Conservation (phyloP, 2,888 invertebrate species). For the Gibbula magus region DNA sequence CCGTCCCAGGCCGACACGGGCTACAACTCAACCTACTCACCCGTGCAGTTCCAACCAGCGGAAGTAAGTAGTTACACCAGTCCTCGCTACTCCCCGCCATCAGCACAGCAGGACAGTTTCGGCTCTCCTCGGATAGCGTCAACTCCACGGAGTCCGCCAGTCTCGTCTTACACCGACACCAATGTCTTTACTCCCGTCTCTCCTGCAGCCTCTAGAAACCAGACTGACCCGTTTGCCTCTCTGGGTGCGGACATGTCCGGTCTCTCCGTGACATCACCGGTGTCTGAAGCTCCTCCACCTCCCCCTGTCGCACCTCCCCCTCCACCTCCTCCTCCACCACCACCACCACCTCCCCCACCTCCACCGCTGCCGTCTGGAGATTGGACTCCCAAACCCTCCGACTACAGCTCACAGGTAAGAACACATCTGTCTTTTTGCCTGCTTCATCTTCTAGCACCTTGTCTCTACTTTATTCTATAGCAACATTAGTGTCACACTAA, state of each 20-base stretch:
- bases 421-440: too few relatives aligned
- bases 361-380: slow-evolving; percentile 7
- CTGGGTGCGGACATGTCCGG: slow-evolving; percentile 22
- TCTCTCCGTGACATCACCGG: slow-evolving; percentile 18
- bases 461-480: background rate
- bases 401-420: slow-evolving; percentile 4
- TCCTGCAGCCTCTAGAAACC: background rate
- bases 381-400: background rate
- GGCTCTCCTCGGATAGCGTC: background rate
- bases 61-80: background rate
- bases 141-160: slow-evolving; percentile 2
- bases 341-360: slow-evolving; percentile 49
- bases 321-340: slow-evolving; percentile 47
- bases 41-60: background rate
- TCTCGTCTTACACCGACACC: background rate
- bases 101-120: background rate
- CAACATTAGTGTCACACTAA: background rate
- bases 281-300: slow-evolving; percentile 31
- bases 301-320: slow-evolving; percentile 40
- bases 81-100: background rate
- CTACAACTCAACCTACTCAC: slow-evolving; percentile 20
- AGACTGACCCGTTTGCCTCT: slow-evolving; percentile 20
- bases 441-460: background rate
- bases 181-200: slow-evolving; percentile 14
- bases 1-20: background rate